phyloP scores from a whole-genome alignment of 92 coral and sea anemone species.

The Blastomussa wellsi region DNA sequence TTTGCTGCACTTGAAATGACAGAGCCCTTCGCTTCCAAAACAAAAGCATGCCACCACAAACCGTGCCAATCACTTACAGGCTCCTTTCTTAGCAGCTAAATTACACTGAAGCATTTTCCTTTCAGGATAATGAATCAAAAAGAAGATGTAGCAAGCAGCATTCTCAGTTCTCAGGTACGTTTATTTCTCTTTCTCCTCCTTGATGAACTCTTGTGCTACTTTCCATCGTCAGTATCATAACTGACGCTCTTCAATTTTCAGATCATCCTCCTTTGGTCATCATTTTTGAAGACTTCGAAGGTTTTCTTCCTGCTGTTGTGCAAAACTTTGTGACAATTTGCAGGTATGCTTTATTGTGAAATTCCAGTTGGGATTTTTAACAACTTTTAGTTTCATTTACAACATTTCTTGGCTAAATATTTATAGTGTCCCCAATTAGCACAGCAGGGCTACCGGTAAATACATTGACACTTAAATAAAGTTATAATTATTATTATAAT shows the following conservation, averaged over 20 bases:
- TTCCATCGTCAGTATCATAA: neutral
- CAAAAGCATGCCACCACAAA: no score
- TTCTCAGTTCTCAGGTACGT: slow-evolving; percentile 25
- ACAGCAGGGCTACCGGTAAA: no score
- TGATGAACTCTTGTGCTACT: neutral
- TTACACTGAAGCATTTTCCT: neutral
- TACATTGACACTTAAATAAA: no score
- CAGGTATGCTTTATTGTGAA: slow-evolving; percentile 46
- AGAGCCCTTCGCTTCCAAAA: no score
- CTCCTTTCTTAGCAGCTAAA: no score
- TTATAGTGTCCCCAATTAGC: no score
- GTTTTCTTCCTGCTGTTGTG: slow-evolving; percentile 79
- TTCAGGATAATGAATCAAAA: slow-evolving; percentile 22
- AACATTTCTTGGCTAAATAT: no score
- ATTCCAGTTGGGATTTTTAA: neutral
- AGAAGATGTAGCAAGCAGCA: slow-evolving; percentile 3
- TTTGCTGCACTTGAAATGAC: no score
- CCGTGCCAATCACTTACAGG: no score
- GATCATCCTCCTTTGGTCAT: slow-evolving; percentile 80
- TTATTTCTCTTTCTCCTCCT: neutral
- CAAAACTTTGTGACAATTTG: slow-evolving; percentile 87
- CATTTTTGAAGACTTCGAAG: slow-evolving; percentile 94
- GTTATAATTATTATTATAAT: no score
- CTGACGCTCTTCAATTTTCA: neutral
- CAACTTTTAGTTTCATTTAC: no score